Evolutionary conservation across 2,797 vertebrate species (phyloP).

Genomic region (Sebastes diaconus): DNA sequence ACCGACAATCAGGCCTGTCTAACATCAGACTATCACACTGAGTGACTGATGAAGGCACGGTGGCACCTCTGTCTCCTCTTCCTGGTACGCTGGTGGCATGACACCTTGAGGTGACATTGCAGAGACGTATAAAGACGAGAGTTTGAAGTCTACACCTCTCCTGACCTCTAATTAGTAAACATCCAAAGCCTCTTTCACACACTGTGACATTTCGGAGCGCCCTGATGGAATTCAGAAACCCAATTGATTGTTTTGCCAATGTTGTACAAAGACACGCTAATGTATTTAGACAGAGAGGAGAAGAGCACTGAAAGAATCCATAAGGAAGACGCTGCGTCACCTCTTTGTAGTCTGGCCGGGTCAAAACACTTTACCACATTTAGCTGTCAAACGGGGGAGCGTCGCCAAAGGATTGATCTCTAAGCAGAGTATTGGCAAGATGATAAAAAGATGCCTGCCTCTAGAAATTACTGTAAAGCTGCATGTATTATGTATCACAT

Average conservation of each 20-base stretch:
- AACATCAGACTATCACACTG: background rate
- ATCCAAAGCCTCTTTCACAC: constrained; percentile 30
- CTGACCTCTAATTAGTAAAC: constrained; percentile 61
- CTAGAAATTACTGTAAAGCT: constrained; percentile 13
- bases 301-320: constrained; percentile 37
- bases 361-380: constrained; percentile 34
- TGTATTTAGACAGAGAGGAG: constrained; percentile 58
- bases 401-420: constrained; percentile 17
- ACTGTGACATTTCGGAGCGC: constrained; percentile 55
- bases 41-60: constrained; percentile 1
- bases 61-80: constrained; percentile 9
- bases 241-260: constrained; percentile 71
- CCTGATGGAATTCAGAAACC: constrained; percentile 41
- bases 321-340: constrained; percentile 55
- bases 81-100: background rate
- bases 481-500: constrained; percentile 20
- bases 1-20: background rate
- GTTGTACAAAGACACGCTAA: constrained; percentile 59
- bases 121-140: background rate
- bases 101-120: constrained; percentile 36
- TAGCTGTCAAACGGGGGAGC: constrained; percentile 20
- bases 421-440: constrained; percentile 11
- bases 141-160: background rate
- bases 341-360: constrained; percentile 24
- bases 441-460: constrained; percentile 13